These are phyloP conservation scores for Aphyosemion australe DNA, from an alignment of 2,113 vertebrate genomes.

Conservation along the genomic window DNA sequence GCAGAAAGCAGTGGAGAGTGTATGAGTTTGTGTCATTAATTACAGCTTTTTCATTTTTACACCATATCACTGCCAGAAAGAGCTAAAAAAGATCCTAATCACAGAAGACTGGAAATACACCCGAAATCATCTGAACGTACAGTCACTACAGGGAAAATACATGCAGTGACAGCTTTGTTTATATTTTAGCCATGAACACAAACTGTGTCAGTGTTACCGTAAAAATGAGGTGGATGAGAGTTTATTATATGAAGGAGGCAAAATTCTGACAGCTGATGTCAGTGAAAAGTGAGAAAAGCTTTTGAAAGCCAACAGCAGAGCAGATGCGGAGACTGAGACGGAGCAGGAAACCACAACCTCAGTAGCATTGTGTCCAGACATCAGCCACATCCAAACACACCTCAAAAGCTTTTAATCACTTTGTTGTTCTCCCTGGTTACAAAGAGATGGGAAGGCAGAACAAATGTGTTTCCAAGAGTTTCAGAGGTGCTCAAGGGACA, in stretches of 20 bases:
- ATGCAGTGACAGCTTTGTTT: no score
- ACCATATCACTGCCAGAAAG: no score
- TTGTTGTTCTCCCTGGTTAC: slow-evolving; percentile 68
- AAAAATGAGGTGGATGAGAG: no score
- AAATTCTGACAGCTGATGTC: neutral
- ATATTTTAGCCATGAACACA: neutral
- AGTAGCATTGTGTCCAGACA: slow-evolving; percentile 38
- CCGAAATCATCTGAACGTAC: no score
- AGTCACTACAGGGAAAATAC: no score
- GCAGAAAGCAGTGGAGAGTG: no score
- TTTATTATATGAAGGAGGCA: neutral
- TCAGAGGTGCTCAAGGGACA: slow-evolving; percentile 60
- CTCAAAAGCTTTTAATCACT: slow-evolving; percentile 69
- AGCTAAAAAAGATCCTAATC: no score
- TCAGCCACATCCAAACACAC: slow-evolving; percentile 57
- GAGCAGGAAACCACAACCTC: slow-evolving; percentile 56
- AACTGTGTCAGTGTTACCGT: neutral
- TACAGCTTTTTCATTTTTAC: no score
- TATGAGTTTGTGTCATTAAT: no score
- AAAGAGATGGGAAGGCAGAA: slow-evolving; percentile 56
- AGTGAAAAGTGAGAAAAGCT: neutral
- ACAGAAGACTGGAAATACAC: no score
- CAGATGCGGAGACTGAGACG: slow-evolving; percentile 28
- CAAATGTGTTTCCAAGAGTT: slow-evolving; percentile 60
- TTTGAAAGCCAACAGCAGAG: slow-evolving; percentile 32